Percentiles rank a stretch among this genome's conserved stretches.
These are phyloP conservation scores for Callospermophilus lateralis DNA, from an alignment of 2,113 vertebrate genomes.

Conservation along the genomic window DNA sequence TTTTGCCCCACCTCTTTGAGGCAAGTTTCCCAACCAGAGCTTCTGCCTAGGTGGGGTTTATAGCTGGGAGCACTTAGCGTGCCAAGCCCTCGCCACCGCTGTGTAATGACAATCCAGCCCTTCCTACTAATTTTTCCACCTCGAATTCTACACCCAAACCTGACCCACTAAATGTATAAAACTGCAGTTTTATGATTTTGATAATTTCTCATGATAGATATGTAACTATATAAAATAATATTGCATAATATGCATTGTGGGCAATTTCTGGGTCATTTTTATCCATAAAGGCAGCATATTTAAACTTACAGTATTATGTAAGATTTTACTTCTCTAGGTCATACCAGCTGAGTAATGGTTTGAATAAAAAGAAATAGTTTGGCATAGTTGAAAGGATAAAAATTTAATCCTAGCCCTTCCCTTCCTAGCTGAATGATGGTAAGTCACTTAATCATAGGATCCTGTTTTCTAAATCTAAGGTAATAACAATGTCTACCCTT, in stretches of 20 bases:
- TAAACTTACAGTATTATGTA: neutral
- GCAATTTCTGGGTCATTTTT: slow-evolving; percentile 26
- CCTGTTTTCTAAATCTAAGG: neutral
- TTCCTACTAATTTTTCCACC: neutral
- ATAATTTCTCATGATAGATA: neutral
- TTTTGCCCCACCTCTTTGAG: neutral
- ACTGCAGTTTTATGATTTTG: neutral
- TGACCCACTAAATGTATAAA: neutral
- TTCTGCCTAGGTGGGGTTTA: neutral
- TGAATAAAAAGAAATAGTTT: slow-evolving; percentile 9
- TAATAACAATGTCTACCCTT: neutral
- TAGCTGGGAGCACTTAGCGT: no score
- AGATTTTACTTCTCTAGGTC: slow-evolving; percentile 13
- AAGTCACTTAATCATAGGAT: neutral
- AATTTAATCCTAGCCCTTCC: neutral
- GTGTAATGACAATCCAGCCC: neutral
- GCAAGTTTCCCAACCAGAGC: neutral
- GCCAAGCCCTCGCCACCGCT: neutral
- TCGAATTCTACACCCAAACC: neutral
- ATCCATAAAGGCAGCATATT: neutral
- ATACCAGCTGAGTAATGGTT: neutral
- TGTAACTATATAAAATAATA: neutral
- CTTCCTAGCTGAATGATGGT: neutral
- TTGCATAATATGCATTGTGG: neutral
- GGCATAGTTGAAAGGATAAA: neutral